Base-by-base conservation (phyloP, 2,888 invertebrate genomes). In the Euplexia lucipara region DNA sequence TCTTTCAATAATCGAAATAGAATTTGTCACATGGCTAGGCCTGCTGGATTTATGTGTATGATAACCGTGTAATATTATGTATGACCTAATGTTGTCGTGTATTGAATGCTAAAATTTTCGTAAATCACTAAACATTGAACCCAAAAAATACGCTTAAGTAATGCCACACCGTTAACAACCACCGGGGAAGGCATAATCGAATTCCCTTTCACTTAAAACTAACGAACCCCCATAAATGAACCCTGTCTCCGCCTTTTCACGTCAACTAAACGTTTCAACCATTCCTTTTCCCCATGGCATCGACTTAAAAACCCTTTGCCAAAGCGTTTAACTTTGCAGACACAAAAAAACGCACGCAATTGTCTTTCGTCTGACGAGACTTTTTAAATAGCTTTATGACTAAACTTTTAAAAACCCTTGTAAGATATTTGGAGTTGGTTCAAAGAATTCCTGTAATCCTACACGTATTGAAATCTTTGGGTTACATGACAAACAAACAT, bases 301-400 rank as follows among this genome's bases (percentile, higher is more conserved):
- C 12, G 39, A 44, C 32, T 61, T 60, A 26, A 16, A 70, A 75
- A 67, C 68, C 75, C 70, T 65, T 66, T 42, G 53, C 26, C 61
- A 45, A 66, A 52, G 41, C 60, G 45, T 75, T 75, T 57, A 68
- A 75, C 72, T 67, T 72, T 6, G 52, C 70, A 82, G 75, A 83
- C 78, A 65, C 42, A 74, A 73, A 79, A 79, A 80, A 60, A 42
- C 9, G 2, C 10, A 34, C 6, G 26, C 42, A 49, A 61, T 51
- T 22, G 39, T 35, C 20, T 70, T 44, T 39, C 26, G 44, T 63
- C 61, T 57, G 69, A 64, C 58, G 35, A 64, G 44, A 62, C 45
- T 62, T 54, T 72, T 65, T 42, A 66, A 70, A 73, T 68, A 63
- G 56, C 48, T 18, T 20, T n/a, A 51, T 75, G 70, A 78, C 64